Conservation (phyloP, 2,113 vertebrate species). For the Anarhynchus alexandrinus region DNA sequence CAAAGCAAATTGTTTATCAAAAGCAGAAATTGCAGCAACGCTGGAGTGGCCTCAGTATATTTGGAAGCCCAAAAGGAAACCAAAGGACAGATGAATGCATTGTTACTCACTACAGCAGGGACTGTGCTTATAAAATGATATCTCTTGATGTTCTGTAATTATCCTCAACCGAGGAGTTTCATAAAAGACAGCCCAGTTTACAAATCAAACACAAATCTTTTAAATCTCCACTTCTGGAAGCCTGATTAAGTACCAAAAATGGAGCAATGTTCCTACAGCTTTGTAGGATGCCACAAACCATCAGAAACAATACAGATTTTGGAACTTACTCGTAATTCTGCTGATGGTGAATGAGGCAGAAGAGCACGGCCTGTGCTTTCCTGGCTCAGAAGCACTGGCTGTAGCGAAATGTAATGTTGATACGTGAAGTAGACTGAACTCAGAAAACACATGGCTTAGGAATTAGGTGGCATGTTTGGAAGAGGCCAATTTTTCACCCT, state of each 20-base stretch:
- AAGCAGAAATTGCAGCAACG: neutral
- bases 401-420: neutral
- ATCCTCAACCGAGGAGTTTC: neutral
- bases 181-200: neutral
- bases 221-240: neutral
- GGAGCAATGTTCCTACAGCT: neutral
- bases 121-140: neutral
- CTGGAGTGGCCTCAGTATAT: neutral
- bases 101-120: neutral
- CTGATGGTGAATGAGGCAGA: neutral
- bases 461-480: neutral
- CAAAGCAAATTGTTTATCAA: neutral
- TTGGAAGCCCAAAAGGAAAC: neutral
- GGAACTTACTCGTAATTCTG: conserved; percentile 9
- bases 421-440: neutral
- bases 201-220: neutral
- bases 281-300: neutral
- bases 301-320: conserved; percentile 27
- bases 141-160: neutral
- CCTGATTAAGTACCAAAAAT: neutral
- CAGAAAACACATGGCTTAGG: neutral
- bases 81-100: neutral
- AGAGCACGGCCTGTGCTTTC: neutral
- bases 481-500: neutral
- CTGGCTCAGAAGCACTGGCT: neutral